Evolutionary conservation across 1,140 invertebrate species (phyloP), one percentile per base, ranked within the genome.

Genomic region (Steinernema khuongi): DNA sequence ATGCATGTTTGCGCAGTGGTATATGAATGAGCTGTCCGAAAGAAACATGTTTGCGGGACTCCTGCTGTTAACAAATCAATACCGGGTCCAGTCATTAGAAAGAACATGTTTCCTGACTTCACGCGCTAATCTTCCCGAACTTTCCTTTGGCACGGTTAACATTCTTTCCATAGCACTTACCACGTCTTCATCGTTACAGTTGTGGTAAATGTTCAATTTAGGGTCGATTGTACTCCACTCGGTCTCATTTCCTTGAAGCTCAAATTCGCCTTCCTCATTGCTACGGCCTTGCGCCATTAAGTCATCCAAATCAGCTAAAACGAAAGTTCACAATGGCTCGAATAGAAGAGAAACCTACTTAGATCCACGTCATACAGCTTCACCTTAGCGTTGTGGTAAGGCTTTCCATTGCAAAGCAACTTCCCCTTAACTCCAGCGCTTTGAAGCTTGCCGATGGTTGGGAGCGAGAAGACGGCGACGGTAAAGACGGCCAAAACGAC

Each of bases 171-270:
- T 72, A 7, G 68, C n/a, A 74, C 76, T 73, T 68, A 77, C 76
- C 33, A 77, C 68, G 60, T 70, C 68, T 31, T 77, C 76, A 29
- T 79, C 78, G 19, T 79, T 68, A 36, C 78, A 79, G 32, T 79
- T 76, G 67, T 78, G 76, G 36, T 79, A 79, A 29, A 79, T 76
- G 67, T 79, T 79, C 30, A 79, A 29, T 29, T 76, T 75, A 28
- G 78, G 76, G 44, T 79, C 78, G 19, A 79, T 79, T 14, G 36
- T 74, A 60, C 73, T 79, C 72, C 43, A 67, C 22, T 79, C 77
- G 2, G 72, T 75, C 31, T 79, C 77, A 67, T 69, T 72, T 33
- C 77, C 77, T 19, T 78, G 22, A 18, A 79, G 36, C 29, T 67
- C 28, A 67, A 79, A 79, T 31, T 75, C 68, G 18, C 77, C 77